Conservation (phyloP, 30 jellyfish, hydroid and myxozoan species). For the Hydra vulgaris region DNA sequence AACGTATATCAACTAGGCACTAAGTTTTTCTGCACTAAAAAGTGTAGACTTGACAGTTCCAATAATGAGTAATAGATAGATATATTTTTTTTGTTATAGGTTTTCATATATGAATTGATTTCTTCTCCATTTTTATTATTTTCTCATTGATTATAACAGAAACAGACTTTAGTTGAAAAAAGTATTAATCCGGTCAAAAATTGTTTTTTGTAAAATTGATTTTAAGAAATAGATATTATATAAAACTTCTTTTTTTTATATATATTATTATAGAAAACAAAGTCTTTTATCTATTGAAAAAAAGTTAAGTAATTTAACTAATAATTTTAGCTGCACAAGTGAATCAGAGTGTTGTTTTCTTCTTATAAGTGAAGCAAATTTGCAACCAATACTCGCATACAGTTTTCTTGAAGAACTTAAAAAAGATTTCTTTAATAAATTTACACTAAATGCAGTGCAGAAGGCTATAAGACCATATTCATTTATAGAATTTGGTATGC, state of each 20-base stretch:
- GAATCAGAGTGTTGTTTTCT: conserved; percentile 79
- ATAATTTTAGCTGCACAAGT: conserved; percentile 55
- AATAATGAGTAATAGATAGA: not conserved
- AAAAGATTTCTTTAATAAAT: conserved; percentile 61
- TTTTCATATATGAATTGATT: not conserved
- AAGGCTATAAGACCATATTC: conserved; percentile 88
- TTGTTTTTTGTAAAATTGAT: not conserved
- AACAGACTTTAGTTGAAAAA: not conserved
- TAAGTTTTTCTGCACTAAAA: not conserved
- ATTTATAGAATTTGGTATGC: conserved; percentile 84
- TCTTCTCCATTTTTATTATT: not conserved
- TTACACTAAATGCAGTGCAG: conserved; percentile 49
- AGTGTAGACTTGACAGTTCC: not conserved
- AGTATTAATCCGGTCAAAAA: not conserved
- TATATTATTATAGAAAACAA: not conserved
- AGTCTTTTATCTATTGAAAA: not conserved
- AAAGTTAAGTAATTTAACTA: too few relatives aligned
- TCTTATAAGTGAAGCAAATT: conserved; percentile 58
- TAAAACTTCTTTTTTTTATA: not conserved
- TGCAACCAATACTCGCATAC: conserved; percentile 77
- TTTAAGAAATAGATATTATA: not conserved
- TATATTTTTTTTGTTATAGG: too few relatives aligned
- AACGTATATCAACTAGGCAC: not conserved
- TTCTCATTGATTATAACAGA: not conserved
- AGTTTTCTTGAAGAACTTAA: conserved; percentile 78